phyloP scores from a whole-genome alignment of 1,140 invertebrate genomes.

The Triops cancriformis region DNA sequence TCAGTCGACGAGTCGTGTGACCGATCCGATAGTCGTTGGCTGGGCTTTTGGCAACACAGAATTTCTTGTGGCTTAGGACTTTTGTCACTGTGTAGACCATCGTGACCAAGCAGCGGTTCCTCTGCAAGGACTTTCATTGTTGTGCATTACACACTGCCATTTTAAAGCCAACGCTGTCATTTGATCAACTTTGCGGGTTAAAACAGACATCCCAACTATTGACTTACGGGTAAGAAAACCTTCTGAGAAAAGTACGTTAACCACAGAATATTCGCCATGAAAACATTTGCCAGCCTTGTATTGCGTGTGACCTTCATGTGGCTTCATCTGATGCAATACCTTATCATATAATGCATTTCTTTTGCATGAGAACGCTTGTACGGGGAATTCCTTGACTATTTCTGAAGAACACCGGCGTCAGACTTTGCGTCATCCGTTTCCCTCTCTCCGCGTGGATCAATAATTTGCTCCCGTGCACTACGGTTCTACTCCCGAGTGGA shows the following conservation, averaged over 20 bases:
- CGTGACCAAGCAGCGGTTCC: background rate
- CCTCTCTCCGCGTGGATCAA: background rate
- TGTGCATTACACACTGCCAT: background rate
- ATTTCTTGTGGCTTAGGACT: background rate
- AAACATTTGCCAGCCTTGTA: background rate
- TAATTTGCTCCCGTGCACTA: background rate
- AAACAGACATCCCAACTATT: background rate
- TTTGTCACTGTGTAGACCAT: background rate
- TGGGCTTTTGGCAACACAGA: background rate
- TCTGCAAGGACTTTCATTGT: background rate
- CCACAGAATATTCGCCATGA: background rate
- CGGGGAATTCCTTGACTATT: background rate
- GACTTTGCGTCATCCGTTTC: background rate
- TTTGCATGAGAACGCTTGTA: background rate
- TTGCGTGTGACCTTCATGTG: background rate
- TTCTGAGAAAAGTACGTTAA: background rate
- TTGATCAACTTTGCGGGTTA: background rate
- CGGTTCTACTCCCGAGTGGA: background rate
- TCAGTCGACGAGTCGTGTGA: background rate
- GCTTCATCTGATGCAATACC: no score
- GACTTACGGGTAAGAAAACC: background rate
- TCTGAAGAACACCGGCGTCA: background rate
- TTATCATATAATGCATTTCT: background rate
- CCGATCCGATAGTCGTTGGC: background rate
- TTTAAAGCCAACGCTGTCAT: background rate